Evolutionary conservation across 2,797 vertebrate genomes (phyloP).

Genomic region (Hydrophis major): DNA sequence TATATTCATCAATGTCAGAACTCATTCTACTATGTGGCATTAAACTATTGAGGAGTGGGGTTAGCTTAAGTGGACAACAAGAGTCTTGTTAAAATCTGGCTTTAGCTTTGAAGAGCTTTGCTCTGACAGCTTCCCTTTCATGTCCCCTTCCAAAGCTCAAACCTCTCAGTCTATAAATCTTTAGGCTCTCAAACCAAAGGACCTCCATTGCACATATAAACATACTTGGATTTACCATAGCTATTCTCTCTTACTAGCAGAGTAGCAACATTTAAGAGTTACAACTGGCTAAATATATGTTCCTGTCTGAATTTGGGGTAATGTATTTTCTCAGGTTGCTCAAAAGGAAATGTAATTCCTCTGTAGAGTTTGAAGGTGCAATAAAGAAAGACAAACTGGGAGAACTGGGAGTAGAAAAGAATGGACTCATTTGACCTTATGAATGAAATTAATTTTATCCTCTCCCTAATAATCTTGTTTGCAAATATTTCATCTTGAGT

Average conservation of each 20-base stretch:
- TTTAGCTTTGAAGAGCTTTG: constrained; percentile 37
- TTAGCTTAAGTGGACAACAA: background rate
- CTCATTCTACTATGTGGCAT: constrained; percentile 4
- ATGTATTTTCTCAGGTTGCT: constrained; percentile 70
- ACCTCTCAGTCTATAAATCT: constrained; percentile 61
- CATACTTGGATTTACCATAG: constrained; percentile 44
- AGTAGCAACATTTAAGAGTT: constrained; percentile 62
- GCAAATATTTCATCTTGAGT: constrained; percentile 35
- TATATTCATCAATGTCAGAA: constrained; percentile 27
- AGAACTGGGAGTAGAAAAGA: constrained; percentile 24
- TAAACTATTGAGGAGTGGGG: fast-evolving
- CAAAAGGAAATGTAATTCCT: constrained; percentile 60
- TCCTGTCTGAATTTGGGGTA: constrained; percentile 55
- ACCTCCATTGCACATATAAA: constrained; percentile 53
- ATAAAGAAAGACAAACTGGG: constrained; percentile 40
- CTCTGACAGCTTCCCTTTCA: constrained; percentile 42
- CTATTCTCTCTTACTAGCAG: constrained; percentile 61
- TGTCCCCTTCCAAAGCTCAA: constrained; percentile 37
- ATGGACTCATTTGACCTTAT: constrained; percentile 48
- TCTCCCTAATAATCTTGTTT: constrained; percentile 24
- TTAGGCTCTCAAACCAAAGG: constrained; percentile 51
- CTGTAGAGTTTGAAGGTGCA: constrained; percentile 56
- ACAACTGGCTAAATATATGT: constrained; percentile 59
- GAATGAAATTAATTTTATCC: constrained; percentile 47
- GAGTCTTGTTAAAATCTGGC: constrained; percentile 37